Conservation (phyloP, 2,797 vertebrate species). For the Enteromius fasciolatus region DNA sequence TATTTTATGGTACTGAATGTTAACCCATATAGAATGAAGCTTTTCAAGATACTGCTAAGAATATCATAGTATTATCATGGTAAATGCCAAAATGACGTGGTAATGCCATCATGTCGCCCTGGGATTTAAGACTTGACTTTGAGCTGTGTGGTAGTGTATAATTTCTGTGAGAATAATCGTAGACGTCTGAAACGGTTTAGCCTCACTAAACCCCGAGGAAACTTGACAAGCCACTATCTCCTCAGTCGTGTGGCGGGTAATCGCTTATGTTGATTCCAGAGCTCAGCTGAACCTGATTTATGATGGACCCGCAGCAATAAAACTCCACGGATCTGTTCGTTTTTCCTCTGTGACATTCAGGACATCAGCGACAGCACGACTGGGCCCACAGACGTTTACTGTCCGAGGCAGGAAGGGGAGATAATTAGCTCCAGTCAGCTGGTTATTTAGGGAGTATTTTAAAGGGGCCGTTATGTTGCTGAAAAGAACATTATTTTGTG, state of each 20-base stretch:
- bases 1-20: background rate
- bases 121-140: background rate
- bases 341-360: conserved; percentile 17
- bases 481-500: too few relatives aligned
- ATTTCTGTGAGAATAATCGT: background rate
- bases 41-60: background rate
- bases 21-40: background rate
- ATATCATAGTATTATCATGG: background rate
- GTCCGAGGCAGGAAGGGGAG: background rate
- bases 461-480: too few relatives aligned
- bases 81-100: background rate
- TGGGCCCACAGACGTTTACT: background rate
- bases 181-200: background rate
- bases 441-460: background rate
- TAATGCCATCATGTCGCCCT: background rate
- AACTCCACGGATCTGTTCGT: background rate
- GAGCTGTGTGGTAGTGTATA: conserved; percentile 3
- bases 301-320: background rate
- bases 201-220: conserved; percentile 17
- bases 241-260: conserved; percentile 1
- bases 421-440: conserved; percentile 5
- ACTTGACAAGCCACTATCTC: conserved; percentile 7
- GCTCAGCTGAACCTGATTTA: conserved; percentile 25
- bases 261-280: conserved; percentile 31
- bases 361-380: background rate